Base-by-base conservation (phyloP, 2,888 invertebrate genomes). In the Netelia melanura region DNA sequence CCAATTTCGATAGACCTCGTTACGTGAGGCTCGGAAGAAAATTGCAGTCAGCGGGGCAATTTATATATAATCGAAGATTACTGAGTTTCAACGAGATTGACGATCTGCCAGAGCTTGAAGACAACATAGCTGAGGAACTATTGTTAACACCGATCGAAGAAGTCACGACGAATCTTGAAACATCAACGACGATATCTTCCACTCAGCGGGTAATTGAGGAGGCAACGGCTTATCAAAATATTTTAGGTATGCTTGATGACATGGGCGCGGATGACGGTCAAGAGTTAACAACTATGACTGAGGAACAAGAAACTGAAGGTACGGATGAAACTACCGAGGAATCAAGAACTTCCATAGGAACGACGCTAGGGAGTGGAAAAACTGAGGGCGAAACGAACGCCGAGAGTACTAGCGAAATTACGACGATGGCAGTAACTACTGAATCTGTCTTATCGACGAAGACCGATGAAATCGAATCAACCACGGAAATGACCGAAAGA, bases 401-500 rank as follows among this genome's bases (percentile, higher is more conserved):
- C 30, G 48, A 62, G 3, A 52, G 21, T n/a, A 38, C 62, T 25
- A 58, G 25, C 6, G 25, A 30, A 52, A 65, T 17, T 11, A 21
- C 10, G 43, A 64, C 14, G 9, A 58, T 48, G 3, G 5, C 11
- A 6, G 17, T 14, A 17, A 52, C 70, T 1, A 54, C n/a, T n/a
- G 64, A 64, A 43, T 38, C 38, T 11, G 54, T 56, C 65, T 38
- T 43, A 14, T 30, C 54, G 48, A 11, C 43, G 64, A 43, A 30
- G 30, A 58, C 25, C n/a, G n/a, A 54, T 58, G 56, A 71, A 0
- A 52, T 14, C 2, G 70, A 9, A 44, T n/a, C 3, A 86, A 88
- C 86, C 72, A 87, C 21, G 86, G 89, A 11, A 87, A 58, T 25
- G 81, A 79, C 54, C 44, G 70, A 25, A 75, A 48, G 30, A 38